phyloP scores from a whole-genome alignment of 1,140 invertebrate species.

The Cydia strobilella region DNA sequence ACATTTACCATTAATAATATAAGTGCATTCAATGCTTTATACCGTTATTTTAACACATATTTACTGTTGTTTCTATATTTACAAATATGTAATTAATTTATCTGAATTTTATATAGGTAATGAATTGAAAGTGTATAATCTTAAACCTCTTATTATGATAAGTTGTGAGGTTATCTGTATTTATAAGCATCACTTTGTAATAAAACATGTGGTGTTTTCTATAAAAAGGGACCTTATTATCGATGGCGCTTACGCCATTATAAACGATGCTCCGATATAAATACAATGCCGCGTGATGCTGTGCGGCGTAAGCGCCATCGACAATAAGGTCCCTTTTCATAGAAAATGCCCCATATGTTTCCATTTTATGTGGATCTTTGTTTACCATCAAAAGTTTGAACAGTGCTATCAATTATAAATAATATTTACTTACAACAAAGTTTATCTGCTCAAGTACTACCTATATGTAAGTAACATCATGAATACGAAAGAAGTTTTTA shows the following conservation, averaged over 20 bases:
- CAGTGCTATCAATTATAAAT: not conserved
- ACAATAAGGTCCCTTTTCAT: no score
- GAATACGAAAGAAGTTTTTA: no score
- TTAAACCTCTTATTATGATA: slow-evolving; percentile 5
- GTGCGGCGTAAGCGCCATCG: no score
- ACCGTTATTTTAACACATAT: not conserved
- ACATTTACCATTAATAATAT: no score
- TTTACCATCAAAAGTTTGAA: not conserved
- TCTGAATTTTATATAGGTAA: not conserved
- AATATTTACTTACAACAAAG: not conserved
- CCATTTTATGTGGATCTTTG: not conserved
- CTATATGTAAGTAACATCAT: no score
- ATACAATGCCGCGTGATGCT: no score
- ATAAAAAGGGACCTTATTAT: no score
- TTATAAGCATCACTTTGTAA: not conserved
- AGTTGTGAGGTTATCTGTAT: not conserved
- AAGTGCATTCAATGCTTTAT: no score
- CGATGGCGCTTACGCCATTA: no score
- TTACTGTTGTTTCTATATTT: not conserved
- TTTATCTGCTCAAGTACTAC: not conserved
- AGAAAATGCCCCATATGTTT: no score
- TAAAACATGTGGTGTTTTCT: no score
- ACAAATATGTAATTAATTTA: not conserved
- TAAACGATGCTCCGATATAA: no score
- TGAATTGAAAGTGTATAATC: not conserved